A percentile compares a stretch with the other conserved stretches of the same genome.
Evolutionary conservation across 53 echinoderm and acorn worm species (phyloP).

Genomic region (Temnopleurus reevesii): DNA sequence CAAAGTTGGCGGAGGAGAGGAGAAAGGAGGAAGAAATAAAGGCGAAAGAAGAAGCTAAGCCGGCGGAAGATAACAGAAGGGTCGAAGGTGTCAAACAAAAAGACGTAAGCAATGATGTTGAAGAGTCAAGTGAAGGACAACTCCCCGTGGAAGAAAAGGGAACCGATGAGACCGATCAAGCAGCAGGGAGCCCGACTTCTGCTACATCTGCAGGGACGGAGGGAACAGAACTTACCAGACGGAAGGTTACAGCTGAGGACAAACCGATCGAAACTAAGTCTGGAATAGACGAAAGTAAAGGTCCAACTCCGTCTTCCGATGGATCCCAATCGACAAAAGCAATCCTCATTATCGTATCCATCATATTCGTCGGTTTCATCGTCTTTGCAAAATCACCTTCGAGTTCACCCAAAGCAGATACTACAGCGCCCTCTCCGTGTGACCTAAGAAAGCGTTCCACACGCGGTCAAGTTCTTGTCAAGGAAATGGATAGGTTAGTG

Average conservation of each 20-base stretch:
- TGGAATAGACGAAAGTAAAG: neutral
- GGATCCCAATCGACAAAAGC: neutral
- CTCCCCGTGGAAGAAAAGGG: neutral
- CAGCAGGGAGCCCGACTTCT: neutral
- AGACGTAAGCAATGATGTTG: too few relatives aligned
- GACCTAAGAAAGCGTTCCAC: neutral
- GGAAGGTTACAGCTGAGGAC: neutral
- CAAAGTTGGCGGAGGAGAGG: too few relatives aligned
- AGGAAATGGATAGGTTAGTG: neutral
- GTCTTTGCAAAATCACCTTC: neutral
- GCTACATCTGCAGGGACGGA: neutral
- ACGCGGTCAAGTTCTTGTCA: neutral
- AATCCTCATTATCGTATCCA: neutral
- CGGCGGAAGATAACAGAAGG: too few relatives aligned
- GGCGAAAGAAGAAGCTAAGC: too few relatives aligned
- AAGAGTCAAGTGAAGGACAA: neutral
- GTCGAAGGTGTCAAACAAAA: too few relatives aligned
- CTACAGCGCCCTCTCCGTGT: neutral
- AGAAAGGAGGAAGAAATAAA: too few relatives aligned
- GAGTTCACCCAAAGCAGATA: neutral
- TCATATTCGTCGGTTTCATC: neutral
- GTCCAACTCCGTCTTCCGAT: neutral
- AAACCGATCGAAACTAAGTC: neutral
- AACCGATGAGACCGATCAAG: neutral
- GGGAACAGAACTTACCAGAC: neutral